Base-by-base conservation (phyloP, 92 coral and sea anemone species). In the Porites lobata region DNA sequence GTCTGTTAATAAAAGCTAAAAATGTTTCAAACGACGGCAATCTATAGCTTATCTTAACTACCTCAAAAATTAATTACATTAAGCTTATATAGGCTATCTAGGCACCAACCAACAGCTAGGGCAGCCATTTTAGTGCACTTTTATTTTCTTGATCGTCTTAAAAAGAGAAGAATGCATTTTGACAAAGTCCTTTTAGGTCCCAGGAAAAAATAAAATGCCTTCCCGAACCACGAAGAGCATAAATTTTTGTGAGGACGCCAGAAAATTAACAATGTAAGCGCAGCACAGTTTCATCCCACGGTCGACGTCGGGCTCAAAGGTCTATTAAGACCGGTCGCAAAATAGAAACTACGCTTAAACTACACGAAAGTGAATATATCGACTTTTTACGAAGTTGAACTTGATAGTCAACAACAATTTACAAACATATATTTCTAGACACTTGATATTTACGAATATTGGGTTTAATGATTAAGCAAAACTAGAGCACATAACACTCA, bases 401-500 rank as follows among this genome's bases (percentile, higher is more conserved):
- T 15, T 10, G 26, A 29, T 68, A 26, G 67, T 53, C 54, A 20
- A 53, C 66, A 79, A 21, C 22, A 64, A 83, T 58, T 70, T 56
- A 26, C 12, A 72, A 57, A 43, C 73, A 64, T 38, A 14, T 54
- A 26, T 67, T 50, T 38, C 47, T n/a, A 26, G 17, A 51, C 26
- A 24, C 85, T 24, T 69, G 66, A 81, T 50, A 54, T 38, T 4
- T n/a, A 2, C 14, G 24, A 22, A 81, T 53, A 26, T 51, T 26
- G 72, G 2, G 52, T 52, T 53, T 52, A 65, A 17, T 9, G 82
- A 64, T 51, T 56, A 51, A 70, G 81, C 65, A 67, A 90, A 57
- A 50, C 38, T 75, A 59, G 24, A 63, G 11, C 22, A 17, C 52
- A 63, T 24, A 38, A 19, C 56, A 75, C 96, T 95, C 74, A 97